phyloP scores from a whole-genome alignment of 2,797 vertebrate genomes.

The Gephyroberyx darwinii region DNA sequence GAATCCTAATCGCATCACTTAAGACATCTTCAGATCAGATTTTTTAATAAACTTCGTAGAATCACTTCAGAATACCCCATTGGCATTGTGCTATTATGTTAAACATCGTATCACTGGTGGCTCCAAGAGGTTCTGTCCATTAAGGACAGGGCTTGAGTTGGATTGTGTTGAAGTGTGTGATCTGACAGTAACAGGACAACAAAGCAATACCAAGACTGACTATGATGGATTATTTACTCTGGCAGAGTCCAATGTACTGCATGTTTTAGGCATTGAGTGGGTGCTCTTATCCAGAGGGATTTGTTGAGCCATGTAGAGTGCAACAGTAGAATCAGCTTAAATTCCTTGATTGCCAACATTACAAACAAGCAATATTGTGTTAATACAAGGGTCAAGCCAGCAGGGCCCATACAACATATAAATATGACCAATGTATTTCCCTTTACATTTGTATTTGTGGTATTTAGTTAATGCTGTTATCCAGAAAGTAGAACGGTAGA shows the following conservation, averaged over 20 bases:
- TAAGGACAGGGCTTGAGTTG: constrained; percentile 5
- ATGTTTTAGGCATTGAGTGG: too few species aligned
- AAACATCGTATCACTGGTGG: constrained; percentile 29
- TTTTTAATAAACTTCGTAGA: constrained; percentile 68
- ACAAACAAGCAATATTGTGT: too few species aligned
- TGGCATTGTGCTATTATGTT: constrained; percentile 43
- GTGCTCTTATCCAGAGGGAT: background rate
- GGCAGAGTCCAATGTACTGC: background rate
- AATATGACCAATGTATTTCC: too few species aligned
- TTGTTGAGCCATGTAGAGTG: background rate
- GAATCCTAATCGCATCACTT: constrained; percentile 70
- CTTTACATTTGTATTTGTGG: too few species aligned
- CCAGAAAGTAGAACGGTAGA: too few species aligned
- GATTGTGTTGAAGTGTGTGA: background rate
- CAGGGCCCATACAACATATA: too few species aligned
- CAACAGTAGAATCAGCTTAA: background rate
- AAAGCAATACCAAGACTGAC: background rate
- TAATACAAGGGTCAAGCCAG: too few species aligned
- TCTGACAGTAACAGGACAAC: constrained; percentile 18
- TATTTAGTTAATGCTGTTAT: too few species aligned
- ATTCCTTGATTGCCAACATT: background rate
- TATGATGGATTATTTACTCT: constrained; percentile 1
- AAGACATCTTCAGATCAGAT: constrained; percentile 72
- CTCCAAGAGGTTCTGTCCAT: constrained; percentile 29
- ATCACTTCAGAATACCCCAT: constrained; percentile 57